Percentiles rank a stretch among this genome's conserved stretches.
Conservation (phyloP, 2,113 vertebrate genomes). For the Micromys minutus region DNA sequence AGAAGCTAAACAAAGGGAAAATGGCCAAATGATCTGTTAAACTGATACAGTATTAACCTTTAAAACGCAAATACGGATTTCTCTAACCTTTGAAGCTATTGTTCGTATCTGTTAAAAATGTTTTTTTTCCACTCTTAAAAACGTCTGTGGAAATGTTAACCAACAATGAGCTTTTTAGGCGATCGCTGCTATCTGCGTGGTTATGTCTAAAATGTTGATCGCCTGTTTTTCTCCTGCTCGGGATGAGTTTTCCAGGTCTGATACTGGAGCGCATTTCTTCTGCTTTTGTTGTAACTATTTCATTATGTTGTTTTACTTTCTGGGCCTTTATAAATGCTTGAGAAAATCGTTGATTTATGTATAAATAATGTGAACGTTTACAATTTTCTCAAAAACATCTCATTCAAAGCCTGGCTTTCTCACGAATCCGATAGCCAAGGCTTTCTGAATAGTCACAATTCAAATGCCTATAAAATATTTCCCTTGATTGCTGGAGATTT, state of each 20-base stretch:
- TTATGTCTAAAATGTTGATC: constrained; percentile 37
- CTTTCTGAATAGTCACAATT: not conserved
- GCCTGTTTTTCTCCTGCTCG: not conserved
- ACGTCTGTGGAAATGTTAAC: constrained; percentile 29
- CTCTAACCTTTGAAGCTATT: constrained; percentile 4
- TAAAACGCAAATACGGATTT: constrained; percentile 18
- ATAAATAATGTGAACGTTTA: constrained; percentile 14
- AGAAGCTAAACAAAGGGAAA: constrained; percentile 42
- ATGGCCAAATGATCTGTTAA: not conserved
- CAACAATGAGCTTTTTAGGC: constrained; percentile 38
- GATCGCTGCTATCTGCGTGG: constrained; percentile 15
- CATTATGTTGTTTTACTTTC: constrained; percentile 11
- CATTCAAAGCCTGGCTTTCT: constrained; percentile 40
- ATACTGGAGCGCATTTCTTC: not conserved
- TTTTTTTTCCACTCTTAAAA: constrained; percentile 55
- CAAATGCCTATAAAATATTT: constrained; percentile 24
- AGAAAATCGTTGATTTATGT: constrained; percentile 14
- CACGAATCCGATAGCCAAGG: constrained; percentile 7
- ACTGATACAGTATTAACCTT: constrained; percentile 19
- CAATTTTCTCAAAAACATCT: constrained; percentile 42
- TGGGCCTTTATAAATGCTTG: constrained; percentile 34
- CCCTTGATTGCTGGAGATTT: constrained; percentile 9
- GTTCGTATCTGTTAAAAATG: not conserved
- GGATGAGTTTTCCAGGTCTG: constrained; percentile 52
- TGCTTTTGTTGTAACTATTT: constrained; percentile 50